These are phyloP conservation scores for Ciconia stormi DNA, from an alignment of 2,113 vertebrate genomes.

Conservation along the genomic window DNA sequence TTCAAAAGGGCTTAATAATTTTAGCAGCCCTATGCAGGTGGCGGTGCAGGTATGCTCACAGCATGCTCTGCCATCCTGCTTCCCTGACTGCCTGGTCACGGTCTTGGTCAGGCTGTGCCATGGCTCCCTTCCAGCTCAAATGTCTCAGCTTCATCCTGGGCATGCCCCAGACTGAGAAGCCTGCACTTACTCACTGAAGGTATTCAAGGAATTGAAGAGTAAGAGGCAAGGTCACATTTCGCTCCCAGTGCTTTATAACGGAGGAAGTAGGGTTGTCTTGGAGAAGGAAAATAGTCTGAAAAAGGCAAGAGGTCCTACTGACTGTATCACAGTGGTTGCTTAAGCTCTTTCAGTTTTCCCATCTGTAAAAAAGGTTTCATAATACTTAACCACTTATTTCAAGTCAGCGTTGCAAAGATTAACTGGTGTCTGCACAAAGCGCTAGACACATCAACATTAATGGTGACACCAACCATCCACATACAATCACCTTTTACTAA, in stretches of 20 bases:
- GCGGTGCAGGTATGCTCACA: rapidly evolving
- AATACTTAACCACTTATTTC: background rate
- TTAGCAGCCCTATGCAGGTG: background rate
- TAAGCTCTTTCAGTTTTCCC: background rate
- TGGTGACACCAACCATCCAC: background rate
- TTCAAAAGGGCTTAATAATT: background rate
- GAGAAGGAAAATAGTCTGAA: background rate
- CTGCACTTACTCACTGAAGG: background rate
- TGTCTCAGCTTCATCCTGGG: background rate
- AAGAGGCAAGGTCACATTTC: background rate
- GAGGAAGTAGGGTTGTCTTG: background rate
- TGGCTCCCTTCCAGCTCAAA: background rate
- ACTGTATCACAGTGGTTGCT: background rate
- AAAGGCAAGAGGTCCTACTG: background rate
- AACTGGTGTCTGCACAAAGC: background rate
- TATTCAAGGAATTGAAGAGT: background rate
- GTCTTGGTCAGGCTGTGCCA: background rate
- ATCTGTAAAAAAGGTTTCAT: background rate
- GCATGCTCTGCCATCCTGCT: background rate
- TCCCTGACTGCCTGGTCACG: background rate
- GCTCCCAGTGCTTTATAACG: background rate
- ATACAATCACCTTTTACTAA: background rate
- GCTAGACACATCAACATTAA: background rate
- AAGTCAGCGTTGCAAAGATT: background rate
- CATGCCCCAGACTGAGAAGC: background rate